Evolutionary conservation across 2,797 vertebrate genomes (phyloP).

Genomic region (Atherinosoma microstoma): DNA sequence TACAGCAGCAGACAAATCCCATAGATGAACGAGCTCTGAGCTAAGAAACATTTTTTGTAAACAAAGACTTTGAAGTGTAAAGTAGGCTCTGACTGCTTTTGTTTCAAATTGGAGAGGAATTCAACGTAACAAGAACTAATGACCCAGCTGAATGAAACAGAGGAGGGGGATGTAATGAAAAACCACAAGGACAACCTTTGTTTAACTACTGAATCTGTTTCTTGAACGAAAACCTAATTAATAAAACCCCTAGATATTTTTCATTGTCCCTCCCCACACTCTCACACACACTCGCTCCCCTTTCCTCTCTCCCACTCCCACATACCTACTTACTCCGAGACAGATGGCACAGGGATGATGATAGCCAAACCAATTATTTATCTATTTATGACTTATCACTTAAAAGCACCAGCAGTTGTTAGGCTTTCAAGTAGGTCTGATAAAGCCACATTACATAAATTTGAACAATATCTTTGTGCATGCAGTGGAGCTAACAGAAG

Average conservation of each 20-base stretch:
- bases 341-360: constrained; percentile 91
- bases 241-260: constrained; percentile 31
- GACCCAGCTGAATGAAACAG: constrained; percentile 3
- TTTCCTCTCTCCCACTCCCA: constrained; percentile 20
- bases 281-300: constrained; percentile 15
- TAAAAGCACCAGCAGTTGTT: constrained; percentile 90
- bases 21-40: constrained; percentile 29
- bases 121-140: constrained; percentile 25
- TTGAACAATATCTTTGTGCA: constrained; percentile 76
- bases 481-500: constrained; percentile 84
- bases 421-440: constrained; percentile 91
- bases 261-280: constrained; percentile 2
- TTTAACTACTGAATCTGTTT: constrained; percentile 14
- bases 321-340: constrained; percentile 71
- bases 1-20: constrained; percentile 21
- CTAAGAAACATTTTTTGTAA: constrained; percentile 22
- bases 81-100: constrained; percentile 11
- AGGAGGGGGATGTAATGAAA: constrained; percentile 2
- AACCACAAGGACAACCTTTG: constrained; percentile 10
- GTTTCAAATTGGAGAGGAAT: background rate
- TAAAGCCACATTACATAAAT: constrained; percentile 91
- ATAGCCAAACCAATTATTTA: constrained; percentile 96
- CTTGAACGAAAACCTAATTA: constrained; percentile 31
- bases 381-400: constrained; percentile 98
- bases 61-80: constrained; percentile 26